These are phyloP conservation scores for Ephialtes manifestator DNA, from an alignment of 2,888 invertebrate species.

Conservation along the genomic window DNA sequence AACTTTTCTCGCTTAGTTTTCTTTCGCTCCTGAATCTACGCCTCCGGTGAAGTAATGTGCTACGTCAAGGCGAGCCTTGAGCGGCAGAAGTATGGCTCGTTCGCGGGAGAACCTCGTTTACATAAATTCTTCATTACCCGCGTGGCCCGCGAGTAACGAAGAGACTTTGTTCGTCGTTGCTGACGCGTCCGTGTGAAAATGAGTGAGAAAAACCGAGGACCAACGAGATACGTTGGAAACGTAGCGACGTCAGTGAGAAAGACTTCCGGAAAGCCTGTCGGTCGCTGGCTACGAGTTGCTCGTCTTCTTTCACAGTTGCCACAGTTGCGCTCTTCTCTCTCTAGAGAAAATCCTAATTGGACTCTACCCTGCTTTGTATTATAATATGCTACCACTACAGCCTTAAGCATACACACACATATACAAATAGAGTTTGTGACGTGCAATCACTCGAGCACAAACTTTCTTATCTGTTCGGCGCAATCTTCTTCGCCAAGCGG, in stretches of 20 bases:
- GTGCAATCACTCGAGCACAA: conserved; percentile 10
- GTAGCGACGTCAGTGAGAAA: conserved; percentile 18
- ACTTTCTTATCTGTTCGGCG: conserved; percentile 34
- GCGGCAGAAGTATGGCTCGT: conserved; percentile 4
- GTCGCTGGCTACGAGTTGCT: background rate
- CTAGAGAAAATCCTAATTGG: conserved; percentile 35
- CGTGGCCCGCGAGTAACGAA: conserved; percentile 31
- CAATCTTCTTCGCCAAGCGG: conserved; percentile 32
- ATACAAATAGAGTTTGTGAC: background rate
- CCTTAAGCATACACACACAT: background rate
- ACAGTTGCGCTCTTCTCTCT: background rate
- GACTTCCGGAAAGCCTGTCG: conserved; percentile 33
- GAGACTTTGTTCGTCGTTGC: conserved; percentile 55
- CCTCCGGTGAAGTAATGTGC: conserved; percentile 37
- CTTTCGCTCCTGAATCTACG: conserved; percentile 34
- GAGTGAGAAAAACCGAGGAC: conserved; percentile 12
- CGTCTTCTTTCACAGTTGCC: background rate
- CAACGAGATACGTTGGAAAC: conserved; percentile 15
- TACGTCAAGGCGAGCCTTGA: conserved; percentile 53
- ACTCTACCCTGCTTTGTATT: background rate
- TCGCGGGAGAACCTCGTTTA: conserved; percentile 56
- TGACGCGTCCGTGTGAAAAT: conserved; percentile 32
- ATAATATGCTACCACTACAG: conserved; percentile 14
- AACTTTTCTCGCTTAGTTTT: conserved; percentile 45
- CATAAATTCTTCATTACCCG: conserved; percentile 64